Base-by-base conservation (phyloP, 2,888 invertebrate species). In the Cataglyphis cursor region DNA sequence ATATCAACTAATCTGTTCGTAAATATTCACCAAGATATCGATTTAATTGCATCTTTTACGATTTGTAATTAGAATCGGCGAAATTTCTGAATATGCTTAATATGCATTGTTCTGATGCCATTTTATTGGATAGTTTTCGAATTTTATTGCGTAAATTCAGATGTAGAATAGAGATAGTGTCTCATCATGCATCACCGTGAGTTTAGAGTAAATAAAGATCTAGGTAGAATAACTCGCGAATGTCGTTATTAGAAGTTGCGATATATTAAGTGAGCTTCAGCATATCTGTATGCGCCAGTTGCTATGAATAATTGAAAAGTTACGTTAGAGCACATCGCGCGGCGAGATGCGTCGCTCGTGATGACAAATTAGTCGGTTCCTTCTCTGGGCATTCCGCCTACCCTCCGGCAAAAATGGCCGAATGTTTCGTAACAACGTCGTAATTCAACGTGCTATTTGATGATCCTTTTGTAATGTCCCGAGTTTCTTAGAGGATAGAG, bases 291-390 rank as follows among this genome's bases (percentile, higher is more conserved):
- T 35, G 44, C 31, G 38, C 35, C 70, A 35, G 18, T 38, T 59
- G 54, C n/a, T 51, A 66, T 76, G 76, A 80, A 80, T 70, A 70
- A 80, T 80, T 59, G 59, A 80, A 70, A 59, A 70, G 78, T 59
- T 15, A 35, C 24, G 24, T 59, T 68, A 12, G 28, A 44, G 35
- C 31, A 21, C 18, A 51, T 51, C 12, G 64, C 64, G 10, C n/a
- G n/a, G 24, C 66, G 44, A 44, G 12, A 12, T 66, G 76, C 68
- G 31, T 41, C 57, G 41, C 64, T 81, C 48, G 18, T 48, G 51
- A 64, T 75, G 64, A 81, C 78, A 82, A 76, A 82, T 82, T 82
- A 59, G 57, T 41, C 57, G 21, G 62, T 1, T 59, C 24, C 24
- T 15, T 73, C 51, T 0, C 48, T n/a, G n/a, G 48, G 8, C 48